These are phyloP conservation scores for Lumbricus terrestris DNA, from an alignment of 2,888 invertebrate genomes.

Conservation along the genomic window DNA sequence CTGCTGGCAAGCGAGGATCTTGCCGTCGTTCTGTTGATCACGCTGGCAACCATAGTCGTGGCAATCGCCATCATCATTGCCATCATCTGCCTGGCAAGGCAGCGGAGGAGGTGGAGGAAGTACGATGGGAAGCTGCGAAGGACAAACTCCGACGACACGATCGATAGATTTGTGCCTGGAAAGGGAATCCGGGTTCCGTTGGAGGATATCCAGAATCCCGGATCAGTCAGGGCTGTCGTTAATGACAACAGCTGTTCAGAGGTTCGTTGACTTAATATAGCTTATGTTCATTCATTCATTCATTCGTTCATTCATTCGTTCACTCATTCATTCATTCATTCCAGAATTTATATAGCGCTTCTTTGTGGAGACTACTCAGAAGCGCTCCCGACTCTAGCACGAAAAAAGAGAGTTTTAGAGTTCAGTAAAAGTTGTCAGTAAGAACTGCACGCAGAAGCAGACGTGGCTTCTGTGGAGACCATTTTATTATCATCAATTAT, in stretches of 20 bases:
- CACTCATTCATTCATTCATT: too few relatives aligned
- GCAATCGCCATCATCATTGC: slow-evolving; percentile 27
- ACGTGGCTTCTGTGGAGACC: too few relatives aligned
- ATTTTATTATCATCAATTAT: too few relatives aligned
- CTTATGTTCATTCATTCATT: neutral
- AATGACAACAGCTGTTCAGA: neutral
- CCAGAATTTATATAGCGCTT: too few relatives aligned
- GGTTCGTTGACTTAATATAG: neutral
- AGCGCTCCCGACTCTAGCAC: too few relatives aligned
- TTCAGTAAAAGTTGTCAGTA: too few relatives aligned
- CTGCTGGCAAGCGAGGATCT: slow-evolving; percentile 32
- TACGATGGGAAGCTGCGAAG: neutral
- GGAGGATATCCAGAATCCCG: neutral
- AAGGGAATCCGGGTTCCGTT: neutral
- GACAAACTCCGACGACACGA: neutral
- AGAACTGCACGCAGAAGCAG: too few relatives aligned
- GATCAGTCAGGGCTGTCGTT: neutral
- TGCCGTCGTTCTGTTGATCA: slow-evolving; percentile 24
- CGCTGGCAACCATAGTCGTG: slow-evolving; percentile 25
- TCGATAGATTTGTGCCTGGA: neutral
- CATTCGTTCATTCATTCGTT: too few relatives aligned
- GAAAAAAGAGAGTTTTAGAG: too few relatives aligned
- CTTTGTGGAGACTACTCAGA: too few relatives aligned
- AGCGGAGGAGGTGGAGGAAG: slow-evolving; percentile 16
- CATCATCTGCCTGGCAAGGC: slow-evolving; percentile 24